These are phyloP conservation scores for Maconellicoccus hirsutus DNA, from an alignment of 1,140 invertebrate genomes.

Conservation along the genomic window DNA sequence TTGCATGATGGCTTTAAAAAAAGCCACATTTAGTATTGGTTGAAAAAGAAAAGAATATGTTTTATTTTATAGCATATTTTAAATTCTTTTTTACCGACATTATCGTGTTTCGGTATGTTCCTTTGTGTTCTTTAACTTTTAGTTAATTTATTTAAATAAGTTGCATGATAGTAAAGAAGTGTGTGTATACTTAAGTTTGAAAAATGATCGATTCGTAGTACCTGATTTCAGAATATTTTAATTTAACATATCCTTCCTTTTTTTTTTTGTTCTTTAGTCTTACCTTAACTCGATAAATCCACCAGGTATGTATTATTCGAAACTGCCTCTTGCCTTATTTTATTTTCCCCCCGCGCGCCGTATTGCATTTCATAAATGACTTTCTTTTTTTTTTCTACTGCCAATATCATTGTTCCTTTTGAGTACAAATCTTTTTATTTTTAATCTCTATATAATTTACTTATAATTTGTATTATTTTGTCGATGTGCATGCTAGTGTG, in stretches of 20 bases:
- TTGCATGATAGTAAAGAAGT: too few species aligned
- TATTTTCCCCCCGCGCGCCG: background rate
- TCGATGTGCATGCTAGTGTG: background rate
- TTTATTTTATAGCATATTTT: background rate
- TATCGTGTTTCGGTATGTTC: background rate
- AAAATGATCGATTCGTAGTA: background rate
- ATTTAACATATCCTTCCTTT: background rate
- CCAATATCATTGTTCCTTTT: background rate
- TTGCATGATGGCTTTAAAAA: background rate
- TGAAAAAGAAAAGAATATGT: background rate
- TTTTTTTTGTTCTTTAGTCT: background rate
- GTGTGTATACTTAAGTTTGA: too few species aligned
- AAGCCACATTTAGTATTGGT: background rate
- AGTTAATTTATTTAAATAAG: background rate
- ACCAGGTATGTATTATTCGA: background rate
- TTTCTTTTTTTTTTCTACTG: background rate
- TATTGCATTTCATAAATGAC: background rate
- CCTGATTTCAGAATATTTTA: too few species aligned
- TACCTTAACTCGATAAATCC: background rate
- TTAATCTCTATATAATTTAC: background rate
- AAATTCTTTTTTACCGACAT: constrained; percentile 1
- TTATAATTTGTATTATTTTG: background rate
- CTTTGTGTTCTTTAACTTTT: constrained; percentile 3
- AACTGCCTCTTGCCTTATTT: background rate
- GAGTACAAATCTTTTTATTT: background rate